Base-by-base conservation (phyloP, 2,113 vertebrate species). In the Calyptomena viridis region DNA sequence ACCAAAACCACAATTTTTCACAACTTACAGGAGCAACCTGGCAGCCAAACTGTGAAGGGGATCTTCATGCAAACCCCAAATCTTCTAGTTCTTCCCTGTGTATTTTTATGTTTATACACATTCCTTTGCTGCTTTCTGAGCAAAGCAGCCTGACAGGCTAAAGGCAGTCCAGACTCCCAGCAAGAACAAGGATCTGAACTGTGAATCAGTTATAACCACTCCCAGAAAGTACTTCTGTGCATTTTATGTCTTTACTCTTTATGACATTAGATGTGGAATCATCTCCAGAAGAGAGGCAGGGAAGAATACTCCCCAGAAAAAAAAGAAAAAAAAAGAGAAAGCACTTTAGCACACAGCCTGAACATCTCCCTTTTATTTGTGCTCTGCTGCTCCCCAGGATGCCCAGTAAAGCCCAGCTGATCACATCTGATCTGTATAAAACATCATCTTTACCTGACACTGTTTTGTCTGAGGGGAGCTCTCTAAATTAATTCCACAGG, bases 401-500 rank as follows among this genome's bases (percentile, higher is more conserved):
- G 75, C 55, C 63, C 92, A 86, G 76, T 47, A 59, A 44, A 52
- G 68, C 85, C 76, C 90, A 88, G 76, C 73, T 90, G 92, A 93
- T 94, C 59, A 7, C 39, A 67, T 63, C 75, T 80, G 68, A 86
- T 93, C 78, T 81, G 55, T 91, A 77, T 75, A 67, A 93, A 86
- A 59, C 35, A 60, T 40, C 3, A 0, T n/a, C 85, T 96, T 89
- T 44, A 96, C 85, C 92, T 92, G 69, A 68, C 76, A 27, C 31
- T 71, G 39, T 71, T 91, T 74, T 84, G 72, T 93, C 87, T 60
- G 4, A 88, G 92, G 55, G 67, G 75, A 94, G 82, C 72, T 72
- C 90, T 95, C 72, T 71, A 78, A 88, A 93, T 90, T 90, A 86
- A 95, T 95, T 91, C 85, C 83, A 75, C 52, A 63, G 60, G 69